phyloP scores from a whole-genome alignment of 2,113 vertebrate species.

The Mobula birostris region DNA sequence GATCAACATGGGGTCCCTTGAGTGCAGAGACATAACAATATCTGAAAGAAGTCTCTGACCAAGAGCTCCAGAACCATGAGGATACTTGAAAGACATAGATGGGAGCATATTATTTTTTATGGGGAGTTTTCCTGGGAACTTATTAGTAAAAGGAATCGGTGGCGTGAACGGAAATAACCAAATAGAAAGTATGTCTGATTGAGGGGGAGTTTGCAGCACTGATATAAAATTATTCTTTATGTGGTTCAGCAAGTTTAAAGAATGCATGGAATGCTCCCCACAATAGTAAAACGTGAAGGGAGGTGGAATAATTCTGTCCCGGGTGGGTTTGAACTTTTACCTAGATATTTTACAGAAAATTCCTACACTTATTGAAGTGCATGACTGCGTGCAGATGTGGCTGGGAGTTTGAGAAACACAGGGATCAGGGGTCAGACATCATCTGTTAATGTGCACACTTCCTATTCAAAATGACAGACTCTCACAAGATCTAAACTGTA shows the following conservation, averaged over 20 bases:
- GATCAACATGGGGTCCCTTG: neutral
- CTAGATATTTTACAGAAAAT: slow-evolving; percentile 24
- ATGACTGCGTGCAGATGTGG: neutral
- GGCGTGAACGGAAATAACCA: neutral
- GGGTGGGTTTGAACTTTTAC: slow-evolving; percentile 10
- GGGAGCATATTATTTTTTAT: neutral
- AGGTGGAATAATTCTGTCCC: slow-evolving; percentile 3
- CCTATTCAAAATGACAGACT: neutral
- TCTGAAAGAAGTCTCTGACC: neutral
- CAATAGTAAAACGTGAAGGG: neutral
- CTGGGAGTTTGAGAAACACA: neutral
- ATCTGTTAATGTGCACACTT: neutral
- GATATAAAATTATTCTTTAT: neutral
- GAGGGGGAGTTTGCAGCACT: neutral
- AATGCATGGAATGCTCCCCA: slow-evolving; percentile 3
- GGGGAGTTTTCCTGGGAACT: neutral
- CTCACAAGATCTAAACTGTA: neutral
- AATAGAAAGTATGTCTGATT: neutral
- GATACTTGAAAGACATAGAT: neutral
- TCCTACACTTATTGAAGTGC: neutral
- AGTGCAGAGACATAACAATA: neutral
- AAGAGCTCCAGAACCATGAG: neutral
- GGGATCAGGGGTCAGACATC: neutral
- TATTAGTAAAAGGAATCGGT: neutral
- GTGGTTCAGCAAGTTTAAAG: neutral